Evolutionary conservation across 2,888 invertebrate genomes (phyloP), one percentile per base, ranked within the genome.

Genomic region (Lacanobia wlatinum): DNA sequence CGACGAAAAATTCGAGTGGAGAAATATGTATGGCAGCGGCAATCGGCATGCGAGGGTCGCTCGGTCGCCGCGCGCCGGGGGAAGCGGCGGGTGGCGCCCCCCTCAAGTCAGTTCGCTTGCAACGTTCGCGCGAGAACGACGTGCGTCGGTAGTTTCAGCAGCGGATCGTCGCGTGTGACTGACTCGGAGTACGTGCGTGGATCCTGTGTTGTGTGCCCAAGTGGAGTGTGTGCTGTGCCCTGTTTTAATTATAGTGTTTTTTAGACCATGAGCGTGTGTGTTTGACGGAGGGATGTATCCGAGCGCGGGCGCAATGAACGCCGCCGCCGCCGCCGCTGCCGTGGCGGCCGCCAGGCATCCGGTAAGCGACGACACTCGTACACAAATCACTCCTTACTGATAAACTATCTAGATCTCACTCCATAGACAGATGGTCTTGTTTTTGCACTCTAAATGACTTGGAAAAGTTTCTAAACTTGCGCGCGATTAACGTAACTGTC

Each of bases 331-430:
- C 93, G 98, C 98, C 92, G 98, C 98, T 92, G 98, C 97, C 91
- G 98, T 97, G 93, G 98, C 98, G 95, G 98, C 98, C 96, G 98
- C 98, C 84, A 97, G 98, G 96, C 98, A 98, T 97, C 98, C 98
- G 97, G 98, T 98, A 96, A 98, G 97, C 80, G 82, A 86, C 86
- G 85, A 87, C 80, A 85, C 84, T 83, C 80, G 23, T 28, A 62
- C 73, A 75, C 71, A 76, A 66, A 69, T 74, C 65, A 80, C 55
- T 79, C 59, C 65, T 53, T 48, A 70, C 55, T 62, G 74, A 62
- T 67, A 68, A 66, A 66, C 60, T 61, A 62, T 69, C 56, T 68
- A 70, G 18, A 59, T 58, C 21, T 78, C 23, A 53, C 23, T 67
- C 38, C 2, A 46, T 48, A 59, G 38, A 71, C 67, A 67, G 46